Percentiles rank a stretch among this genome's conserved stretches.
Evolutionary conservation across 2,888 invertebrate species (phyloP).

Genomic region (Lydus trimaculatus): DNA sequence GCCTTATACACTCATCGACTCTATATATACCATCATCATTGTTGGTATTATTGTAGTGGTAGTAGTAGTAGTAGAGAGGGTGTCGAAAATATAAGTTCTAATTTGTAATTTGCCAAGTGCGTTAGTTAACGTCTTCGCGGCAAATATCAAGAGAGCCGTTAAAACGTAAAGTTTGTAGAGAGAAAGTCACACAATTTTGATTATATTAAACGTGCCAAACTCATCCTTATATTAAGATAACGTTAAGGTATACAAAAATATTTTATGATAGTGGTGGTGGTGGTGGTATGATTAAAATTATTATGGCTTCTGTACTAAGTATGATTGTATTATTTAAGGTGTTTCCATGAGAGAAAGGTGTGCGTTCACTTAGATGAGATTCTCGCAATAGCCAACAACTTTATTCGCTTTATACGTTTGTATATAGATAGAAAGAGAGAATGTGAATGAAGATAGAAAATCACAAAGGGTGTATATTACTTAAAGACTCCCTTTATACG

Average conservation of each 20-base stretch:
- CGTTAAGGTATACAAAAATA: not conserved
- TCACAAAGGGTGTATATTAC: constrained; percentile 9
- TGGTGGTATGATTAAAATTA: constrained; percentile 58
- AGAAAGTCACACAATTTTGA: constrained; percentile 57
- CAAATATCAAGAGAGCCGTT: constrained; percentile 57
- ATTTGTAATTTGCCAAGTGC: constrained; percentile 59
- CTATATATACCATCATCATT: not conserved
- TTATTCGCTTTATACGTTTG: not conserved
- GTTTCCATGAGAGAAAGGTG: constrained; percentile 42
- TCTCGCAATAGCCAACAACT: constrained; percentile 4
- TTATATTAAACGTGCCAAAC: constrained; percentile 54
- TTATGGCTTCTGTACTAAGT: constrained; percentile 55
- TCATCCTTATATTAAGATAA: constrained; percentile 42
- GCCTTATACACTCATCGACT: constrained; percentile 20
- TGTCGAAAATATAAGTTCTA: constrained; percentile 59
- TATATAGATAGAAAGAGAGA: too few species aligned
- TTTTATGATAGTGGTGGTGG: constrained; percentile 38
- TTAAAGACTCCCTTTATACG: not conserved
- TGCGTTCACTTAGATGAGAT: not conserved
- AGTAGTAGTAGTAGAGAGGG: constrained; percentile 39
- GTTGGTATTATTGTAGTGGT: constrained; percentile 18
- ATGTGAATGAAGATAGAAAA: constrained; percentile 1
- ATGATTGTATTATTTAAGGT: constrained; percentile 60
- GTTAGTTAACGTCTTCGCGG: constrained; percentile 57
- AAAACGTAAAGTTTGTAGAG: constrained; percentile 49